These are phyloP conservation scores for Ormyrus nitidulus DNA, from an alignment of 2,888 invertebrate species.

Conservation along the genomic window DNA sequence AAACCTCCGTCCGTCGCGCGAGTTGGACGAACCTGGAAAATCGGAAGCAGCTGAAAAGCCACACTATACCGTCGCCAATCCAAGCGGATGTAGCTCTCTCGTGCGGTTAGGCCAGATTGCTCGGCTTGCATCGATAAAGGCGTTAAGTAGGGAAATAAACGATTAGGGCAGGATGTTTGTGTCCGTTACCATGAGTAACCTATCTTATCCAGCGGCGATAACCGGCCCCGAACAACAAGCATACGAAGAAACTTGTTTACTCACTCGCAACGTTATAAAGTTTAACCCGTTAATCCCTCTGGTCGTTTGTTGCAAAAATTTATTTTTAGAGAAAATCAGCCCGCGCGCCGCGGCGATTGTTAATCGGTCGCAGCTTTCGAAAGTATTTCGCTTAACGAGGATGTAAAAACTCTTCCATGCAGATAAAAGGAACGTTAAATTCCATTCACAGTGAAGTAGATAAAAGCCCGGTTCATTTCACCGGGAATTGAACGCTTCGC, in stretches of 20 bases:
- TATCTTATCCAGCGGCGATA: slow-evolving; percentile 60
- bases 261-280: slow-evolving; percentile 38
- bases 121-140: slow-evolving; percentile 41
- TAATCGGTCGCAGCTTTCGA: too few species aligned
- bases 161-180: slow-evolving; percentile 56
- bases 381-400: too few species aligned
- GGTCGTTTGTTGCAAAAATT: slow-evolving; percentile 8
- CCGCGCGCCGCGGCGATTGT: too few species aligned
- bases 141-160: slow-evolving; percentile 45
- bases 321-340: slow-evolving; percentile 7
- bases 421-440: too few species aligned
- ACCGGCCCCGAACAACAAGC: slow-evolving; percentile 55
- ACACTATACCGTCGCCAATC: neutral
- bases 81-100: slow-evolving; percentile 18
- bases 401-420: too few species aligned
- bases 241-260: slow-evolving; percentile 57
- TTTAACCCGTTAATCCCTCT: slow-evolving; percentile 25
- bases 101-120: slow-evolving; percentile 24
- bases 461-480: too few species aligned
- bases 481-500: too few species aligned
- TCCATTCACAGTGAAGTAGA: too few species aligned
- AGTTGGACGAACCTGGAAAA: slow-evolving; percentile 21
- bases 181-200: slow-evolving; percentile 53
- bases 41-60: slow-evolving; percentile 5
- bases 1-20: neutral